Conservation (phyloP, 2,113 vertebrate species). For the Mastomys coucha region DNA sequence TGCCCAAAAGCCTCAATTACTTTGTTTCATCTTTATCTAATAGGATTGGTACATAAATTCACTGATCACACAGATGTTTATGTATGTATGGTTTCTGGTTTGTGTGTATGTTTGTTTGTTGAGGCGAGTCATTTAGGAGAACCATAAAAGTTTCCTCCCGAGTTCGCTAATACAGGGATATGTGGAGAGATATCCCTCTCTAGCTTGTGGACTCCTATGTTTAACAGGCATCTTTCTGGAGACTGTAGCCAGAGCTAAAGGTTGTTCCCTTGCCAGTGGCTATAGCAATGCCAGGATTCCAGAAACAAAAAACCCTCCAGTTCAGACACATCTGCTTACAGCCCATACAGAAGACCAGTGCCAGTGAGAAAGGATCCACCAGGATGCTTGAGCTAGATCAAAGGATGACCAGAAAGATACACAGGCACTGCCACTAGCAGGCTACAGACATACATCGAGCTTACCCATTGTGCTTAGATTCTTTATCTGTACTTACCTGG, state of each 20-base stretch:
- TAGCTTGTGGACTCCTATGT: neutral
- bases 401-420: neutral
- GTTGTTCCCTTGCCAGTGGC: neutral
- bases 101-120: neutral
- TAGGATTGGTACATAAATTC: slow-evolving; percentile 33
- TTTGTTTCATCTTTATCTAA: neutral
- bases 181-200: neutral
- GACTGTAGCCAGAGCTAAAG: neutral
- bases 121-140: slow-evolving; percentile 18
- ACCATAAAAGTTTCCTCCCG: slow-evolving; percentile 14
- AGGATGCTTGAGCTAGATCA: neutral
- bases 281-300: neutral
- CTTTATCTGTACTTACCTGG: neutral
- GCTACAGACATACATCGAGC: neutral
- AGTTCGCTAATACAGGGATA: slow-evolving; percentile 8
- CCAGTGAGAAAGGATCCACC: neutral
- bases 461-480: neutral
- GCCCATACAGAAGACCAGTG: neutral
- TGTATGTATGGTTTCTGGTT: slow-evolving; percentile 36
- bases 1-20: slow-evolving; percentile 6
- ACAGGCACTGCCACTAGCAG: rapidly evolving
- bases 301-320: neutral
- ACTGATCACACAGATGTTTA: neutral
- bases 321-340: neutral
- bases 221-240: neutral